Evolutionary conservation across 2,113 vertebrate species (phyloP).

Genomic region (Corythaixoides concolor): DNA sequence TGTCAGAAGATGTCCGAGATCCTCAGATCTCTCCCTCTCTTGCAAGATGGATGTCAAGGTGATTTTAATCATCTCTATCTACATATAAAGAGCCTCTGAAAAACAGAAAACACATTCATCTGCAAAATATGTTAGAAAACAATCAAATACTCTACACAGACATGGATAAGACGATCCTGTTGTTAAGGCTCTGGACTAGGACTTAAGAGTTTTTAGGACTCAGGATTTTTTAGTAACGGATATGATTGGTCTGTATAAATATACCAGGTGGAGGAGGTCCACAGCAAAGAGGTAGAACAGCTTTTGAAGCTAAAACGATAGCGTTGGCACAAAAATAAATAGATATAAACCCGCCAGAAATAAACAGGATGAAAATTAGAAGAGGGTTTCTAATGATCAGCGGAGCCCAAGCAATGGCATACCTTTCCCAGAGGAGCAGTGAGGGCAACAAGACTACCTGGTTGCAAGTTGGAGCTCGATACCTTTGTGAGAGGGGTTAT

Average conservation of each 20-base stretch:
- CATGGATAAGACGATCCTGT: neutral
- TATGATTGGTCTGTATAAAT: constrained; percentile 53
- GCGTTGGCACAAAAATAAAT: constrained; percentile 2
- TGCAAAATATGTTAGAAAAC: neutral
- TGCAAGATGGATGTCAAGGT: constrained; percentile 23
- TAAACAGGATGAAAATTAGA: constrained; percentile 24
- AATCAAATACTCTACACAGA: neutral
- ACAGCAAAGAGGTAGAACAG: constrained; percentile 35
- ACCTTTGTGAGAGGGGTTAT: neutral
- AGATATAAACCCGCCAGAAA: constrained; percentile 23
- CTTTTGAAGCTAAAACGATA: constrained; percentile 18
- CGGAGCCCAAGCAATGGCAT: neutral
- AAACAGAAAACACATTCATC: constrained; percentile 31
- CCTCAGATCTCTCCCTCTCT: neutral
- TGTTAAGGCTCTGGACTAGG: neutral
- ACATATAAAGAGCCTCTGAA: neutral
- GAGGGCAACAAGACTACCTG: neutral
- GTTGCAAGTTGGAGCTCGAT: neutral
- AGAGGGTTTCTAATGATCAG: neutral
- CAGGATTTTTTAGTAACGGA: neutral
- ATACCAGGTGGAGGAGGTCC: constrained; percentile 57
- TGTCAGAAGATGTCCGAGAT: neutral
- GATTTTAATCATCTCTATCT: constrained; percentile 43
- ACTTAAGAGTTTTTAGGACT: neutral
- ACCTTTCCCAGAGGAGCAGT: neutral